Conservation (phyloP, 2,797 vertebrate species). For the Gymnothorax javanicus region DNA sequence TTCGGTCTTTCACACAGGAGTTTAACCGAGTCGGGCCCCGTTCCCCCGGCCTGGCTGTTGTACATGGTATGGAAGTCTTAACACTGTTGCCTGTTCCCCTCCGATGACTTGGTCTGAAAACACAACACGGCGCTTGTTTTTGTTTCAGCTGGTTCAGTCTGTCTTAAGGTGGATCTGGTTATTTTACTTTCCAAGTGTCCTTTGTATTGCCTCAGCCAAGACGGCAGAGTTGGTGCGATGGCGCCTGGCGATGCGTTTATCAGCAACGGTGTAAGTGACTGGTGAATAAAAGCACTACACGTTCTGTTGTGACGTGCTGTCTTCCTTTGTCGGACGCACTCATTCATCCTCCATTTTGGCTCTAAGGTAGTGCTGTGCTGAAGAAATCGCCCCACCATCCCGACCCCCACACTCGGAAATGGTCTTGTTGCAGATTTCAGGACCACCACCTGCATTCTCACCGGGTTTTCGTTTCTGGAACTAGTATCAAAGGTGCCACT, state of each 20-base stretch:
- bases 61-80: not conserved
- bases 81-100: slow-evolving; percentile 19
- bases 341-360: not conserved
- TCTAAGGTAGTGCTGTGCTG: not conserved
- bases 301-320: slow-evolving; percentile 28
- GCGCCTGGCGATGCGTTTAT: slow-evolving; percentile 62
- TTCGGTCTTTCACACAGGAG: slow-evolving; percentile 16
- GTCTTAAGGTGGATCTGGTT: slow-evolving; percentile 31
- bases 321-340: slow-evolving; percentile 13
- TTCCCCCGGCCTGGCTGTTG: not conserved
- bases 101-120: slow-evolving; percentile 9
- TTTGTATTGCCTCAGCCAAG: slow-evolving; percentile 62
- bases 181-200: slow-evolving; percentile 65
- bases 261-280: slow-evolving; percentile 51
- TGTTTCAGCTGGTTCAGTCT: slow-evolving; percentile 29
- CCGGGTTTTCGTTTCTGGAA: not conserved
- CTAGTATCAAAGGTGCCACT: not conserved
- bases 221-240: slow-evolving; percentile 45
- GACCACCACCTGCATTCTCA: not conserved
- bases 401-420: not conserved
- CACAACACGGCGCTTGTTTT: not conserved
- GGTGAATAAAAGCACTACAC: slow-evolving; percentile 68
- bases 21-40: slow-evolving; percentile 2
- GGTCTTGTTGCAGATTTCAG: not conserved
- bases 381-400: too few relatives aligned